Evolutionary conservation across 2,888 invertebrate species (phyloP), one percentile per base, ranked within the genome.

Genomic region (Drosophila limbata): DNA sequence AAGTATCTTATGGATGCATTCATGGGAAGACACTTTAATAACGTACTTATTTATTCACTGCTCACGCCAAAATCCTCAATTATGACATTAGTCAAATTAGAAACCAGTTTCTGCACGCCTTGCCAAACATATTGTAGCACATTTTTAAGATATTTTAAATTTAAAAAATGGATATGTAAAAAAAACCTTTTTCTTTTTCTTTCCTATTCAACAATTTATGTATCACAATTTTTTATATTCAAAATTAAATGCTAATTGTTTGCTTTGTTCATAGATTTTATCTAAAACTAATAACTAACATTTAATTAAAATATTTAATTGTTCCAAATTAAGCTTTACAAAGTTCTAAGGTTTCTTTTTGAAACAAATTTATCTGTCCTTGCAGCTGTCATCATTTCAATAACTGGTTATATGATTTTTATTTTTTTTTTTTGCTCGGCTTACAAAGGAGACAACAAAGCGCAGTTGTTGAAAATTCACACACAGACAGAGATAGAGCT

Each of bases 361-460:
- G 13, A 35, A 57, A 31, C 33, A 45, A 56, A 68, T 53, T 50
- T 65, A 68, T 63, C 73, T 60, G 50, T 71, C 42, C 77, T 42
- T 63, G 84, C 84, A 85, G 89, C 89, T 85, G 84, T 89, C 84
- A 87, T 76, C 87, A 84, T 89, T 87, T 68, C 80, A 75, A 82
- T 79, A 85, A 85, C 87, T 88, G 84, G 84, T 88, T 88, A 68
- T 73, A 64, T 47, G 19, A 33, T 19, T 64, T 37, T 37, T 6
- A n/a, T n/a, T 37, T 39, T 17, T 28, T 9, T 15, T 39, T 39
- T 39, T 39, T 8, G 39, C 4, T 37, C 37, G 37, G 2, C 37
- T 37, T 37, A 73, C 64, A 63, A 66, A 50, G 50, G n/a, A 50
- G 50, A 28, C 44, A 56, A 68, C 61, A 80, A 52, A 69, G 56